Evolutionary conservation across 2,113 vertebrate genomes (phyloP).

Genomic region (Cynoglossus semilaevis): DNA sequence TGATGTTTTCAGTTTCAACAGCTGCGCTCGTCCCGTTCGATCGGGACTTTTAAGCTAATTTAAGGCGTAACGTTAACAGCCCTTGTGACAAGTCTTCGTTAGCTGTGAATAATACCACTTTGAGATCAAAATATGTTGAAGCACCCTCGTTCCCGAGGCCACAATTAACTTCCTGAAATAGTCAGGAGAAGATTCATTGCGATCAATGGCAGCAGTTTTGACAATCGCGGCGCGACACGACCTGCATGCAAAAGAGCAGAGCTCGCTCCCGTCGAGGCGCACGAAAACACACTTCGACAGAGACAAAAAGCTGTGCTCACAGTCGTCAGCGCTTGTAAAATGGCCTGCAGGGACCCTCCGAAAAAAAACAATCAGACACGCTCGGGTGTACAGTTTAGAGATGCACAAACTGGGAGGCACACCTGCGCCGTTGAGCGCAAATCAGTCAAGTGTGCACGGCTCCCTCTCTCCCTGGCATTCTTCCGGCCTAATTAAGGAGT

Average conservation of each 20-base stretch:
- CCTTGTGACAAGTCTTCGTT: conserved; percentile 3
- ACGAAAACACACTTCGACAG: not conserved
- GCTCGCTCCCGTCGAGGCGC: not conserved
- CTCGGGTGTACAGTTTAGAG: conserved; percentile 7
- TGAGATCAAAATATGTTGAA: not conserved
- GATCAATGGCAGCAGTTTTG: conserved; percentile 31
- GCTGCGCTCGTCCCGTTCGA: too few species aligned
- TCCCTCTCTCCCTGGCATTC: conserved; percentile 33
- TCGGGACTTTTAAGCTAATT: too few species aligned
- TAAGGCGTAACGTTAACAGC: conserved; percentile 7
- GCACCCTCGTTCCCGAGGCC: not conserved
- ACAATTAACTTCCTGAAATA: conserved; percentile 22
- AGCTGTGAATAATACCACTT: conserved; percentile 11
- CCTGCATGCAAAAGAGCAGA: not conserved
- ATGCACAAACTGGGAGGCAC: conserved; percentile 20
- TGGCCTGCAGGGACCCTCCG: conserved; percentile 2
- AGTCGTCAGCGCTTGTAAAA: not conserved
- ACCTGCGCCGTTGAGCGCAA: conserved; percentile 36
- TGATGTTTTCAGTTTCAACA: too few species aligned
- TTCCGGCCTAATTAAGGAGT: conserved; percentile 60
- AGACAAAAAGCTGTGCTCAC: conserved; percentile 20
- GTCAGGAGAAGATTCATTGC: conserved; percentile 4
- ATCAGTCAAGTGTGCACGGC: conserved; percentile 8
- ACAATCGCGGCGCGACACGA: not conserved
- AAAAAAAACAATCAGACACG: not conserved